phyloP scores from a whole-genome alignment of 2,113 vertebrate genomes.

The Callaeas wilsoni region DNA sequence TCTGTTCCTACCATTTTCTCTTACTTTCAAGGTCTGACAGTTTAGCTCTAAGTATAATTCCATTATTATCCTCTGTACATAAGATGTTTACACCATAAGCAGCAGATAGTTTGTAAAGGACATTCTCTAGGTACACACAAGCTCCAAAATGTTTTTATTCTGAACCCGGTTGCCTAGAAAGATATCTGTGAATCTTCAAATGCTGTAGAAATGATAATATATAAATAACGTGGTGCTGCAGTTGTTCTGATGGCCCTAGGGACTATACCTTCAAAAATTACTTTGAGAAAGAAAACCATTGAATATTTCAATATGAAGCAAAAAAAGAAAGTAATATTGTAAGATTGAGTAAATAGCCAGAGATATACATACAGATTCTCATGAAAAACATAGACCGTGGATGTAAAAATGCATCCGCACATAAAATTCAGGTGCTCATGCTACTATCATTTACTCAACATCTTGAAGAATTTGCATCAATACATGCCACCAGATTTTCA shows the following conservation, averaged over 20 bases:
- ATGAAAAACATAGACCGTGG: not conserved
- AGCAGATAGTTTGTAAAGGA: not conserved
- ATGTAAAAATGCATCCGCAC: not conserved
- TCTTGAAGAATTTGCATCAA: not conserved
- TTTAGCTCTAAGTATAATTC: not conserved
- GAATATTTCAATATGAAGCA: not conserved
- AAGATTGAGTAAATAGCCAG: not conserved
- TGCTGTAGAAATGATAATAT: not conserved
- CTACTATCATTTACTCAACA: not conserved
- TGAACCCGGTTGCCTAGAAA: not conserved
- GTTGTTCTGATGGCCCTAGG: not conserved
- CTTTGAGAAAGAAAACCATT: not conserved
- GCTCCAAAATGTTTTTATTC: not conserved
- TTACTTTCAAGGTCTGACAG: not conserved
- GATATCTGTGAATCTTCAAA: not conserved
- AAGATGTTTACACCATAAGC: not conserved
- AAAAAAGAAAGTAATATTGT: not conserved
- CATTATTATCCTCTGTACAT: not conserved
- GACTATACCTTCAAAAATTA: not conserved
- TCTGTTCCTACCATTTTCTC: not conserved
- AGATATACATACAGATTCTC: not conserved
- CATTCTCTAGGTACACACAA: not conserved
- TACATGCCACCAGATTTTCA: not conserved
- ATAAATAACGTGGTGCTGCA: not conserved
- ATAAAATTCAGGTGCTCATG: not conserved